Conservation (phyloP, 2,113 vertebrate genomes). For the Scartelaos histophorus region DNA sequence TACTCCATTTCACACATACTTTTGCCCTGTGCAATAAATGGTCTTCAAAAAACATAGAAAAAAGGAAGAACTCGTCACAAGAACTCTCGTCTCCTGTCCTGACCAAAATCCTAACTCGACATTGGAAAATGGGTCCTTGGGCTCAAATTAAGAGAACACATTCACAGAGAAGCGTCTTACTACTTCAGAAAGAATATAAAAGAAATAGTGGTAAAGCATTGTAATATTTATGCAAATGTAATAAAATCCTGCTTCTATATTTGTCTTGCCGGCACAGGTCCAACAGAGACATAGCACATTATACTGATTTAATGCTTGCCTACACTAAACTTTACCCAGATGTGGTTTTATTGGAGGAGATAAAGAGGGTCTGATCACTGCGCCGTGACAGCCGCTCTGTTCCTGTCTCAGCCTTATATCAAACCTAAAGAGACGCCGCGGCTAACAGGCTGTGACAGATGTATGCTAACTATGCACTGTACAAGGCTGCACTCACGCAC, state of each 20-base stretch:
- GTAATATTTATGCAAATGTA: neutral
- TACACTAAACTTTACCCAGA: slow-evolving; percentile 33
- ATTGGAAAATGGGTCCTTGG: no score
- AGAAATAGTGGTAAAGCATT: neutral
- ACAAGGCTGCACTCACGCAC: neutral
- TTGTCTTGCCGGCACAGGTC: neutral
- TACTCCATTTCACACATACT: no score
- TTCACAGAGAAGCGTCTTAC: no score
- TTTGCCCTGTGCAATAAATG: no score
- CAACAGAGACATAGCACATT: slow-evolving; percentile 2
- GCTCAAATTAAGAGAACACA: no score
- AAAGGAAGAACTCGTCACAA: no score
- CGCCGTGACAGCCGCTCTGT: slow-evolving; percentile 25
- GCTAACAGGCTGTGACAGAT: slow-evolving; percentile 8
- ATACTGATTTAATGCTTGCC: neutral
- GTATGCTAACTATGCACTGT: neutral
- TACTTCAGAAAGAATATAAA: no score
- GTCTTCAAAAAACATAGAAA: no score
- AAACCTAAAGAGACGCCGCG: slow-evolving; percentile 4
- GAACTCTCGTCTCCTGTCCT: no score
- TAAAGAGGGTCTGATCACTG: slow-evolving; percentile 43
- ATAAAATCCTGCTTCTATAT: slow-evolving; percentile 3
- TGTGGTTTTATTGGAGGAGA: slow-evolving; percentile 35
- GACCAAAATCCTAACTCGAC: no score
- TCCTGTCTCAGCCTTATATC: slow-evolving; percentile 19